These are phyloP conservation scores for Hoplodrina ambigua DNA, from an alignment of 2,888 invertebrate species.

Conservation along the genomic window DNA sequence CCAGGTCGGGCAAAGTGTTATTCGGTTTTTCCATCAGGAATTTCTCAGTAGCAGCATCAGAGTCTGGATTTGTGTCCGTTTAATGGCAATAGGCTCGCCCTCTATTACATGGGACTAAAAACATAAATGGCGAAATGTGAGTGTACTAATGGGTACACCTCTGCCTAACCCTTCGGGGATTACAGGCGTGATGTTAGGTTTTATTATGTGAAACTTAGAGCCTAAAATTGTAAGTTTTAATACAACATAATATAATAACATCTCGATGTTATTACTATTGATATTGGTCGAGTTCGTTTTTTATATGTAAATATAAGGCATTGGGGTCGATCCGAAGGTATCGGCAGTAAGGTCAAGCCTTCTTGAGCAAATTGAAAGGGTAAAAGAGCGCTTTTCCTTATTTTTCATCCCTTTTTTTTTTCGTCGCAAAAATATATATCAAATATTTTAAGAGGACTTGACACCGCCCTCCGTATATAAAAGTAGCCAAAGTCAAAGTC, in stretches of 20 bases:
- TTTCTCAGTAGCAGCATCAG: no score
- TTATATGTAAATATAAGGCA: conserved; percentile 53
- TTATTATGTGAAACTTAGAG: neutral
- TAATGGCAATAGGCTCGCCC: no score
- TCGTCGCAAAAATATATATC: conserved; percentile 16
- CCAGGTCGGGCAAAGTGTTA: no score
- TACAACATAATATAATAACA: conserved; percentile 30
- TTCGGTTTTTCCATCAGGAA: no score
- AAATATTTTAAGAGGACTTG: neutral
- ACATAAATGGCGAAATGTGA: no score
- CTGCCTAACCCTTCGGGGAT: no score
- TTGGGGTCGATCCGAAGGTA: conserved; percentile 29
- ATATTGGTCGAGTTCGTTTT: conserved; percentile 44
- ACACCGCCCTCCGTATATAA: no score
- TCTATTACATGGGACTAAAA: no score
- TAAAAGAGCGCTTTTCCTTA: conserved; percentile 11
- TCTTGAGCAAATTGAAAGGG: conserved; percentile 46
- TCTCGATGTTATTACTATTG: conserved; percentile 41
- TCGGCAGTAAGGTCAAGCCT: conserved; percentile 43
- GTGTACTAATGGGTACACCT: no score
- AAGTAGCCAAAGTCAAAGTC: no score
- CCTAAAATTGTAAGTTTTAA: conserved; percentile 10
- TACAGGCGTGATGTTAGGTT: no score
- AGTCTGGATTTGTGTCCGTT: no score
- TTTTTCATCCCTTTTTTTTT: conserved; percentile 26